Percentiles rank a stretch among this genome's conserved stretches.
phyloP scores from a whole-genome alignment of 2,797 vertebrate genomes.

The Typhlichthys eigenmanni region DNA sequence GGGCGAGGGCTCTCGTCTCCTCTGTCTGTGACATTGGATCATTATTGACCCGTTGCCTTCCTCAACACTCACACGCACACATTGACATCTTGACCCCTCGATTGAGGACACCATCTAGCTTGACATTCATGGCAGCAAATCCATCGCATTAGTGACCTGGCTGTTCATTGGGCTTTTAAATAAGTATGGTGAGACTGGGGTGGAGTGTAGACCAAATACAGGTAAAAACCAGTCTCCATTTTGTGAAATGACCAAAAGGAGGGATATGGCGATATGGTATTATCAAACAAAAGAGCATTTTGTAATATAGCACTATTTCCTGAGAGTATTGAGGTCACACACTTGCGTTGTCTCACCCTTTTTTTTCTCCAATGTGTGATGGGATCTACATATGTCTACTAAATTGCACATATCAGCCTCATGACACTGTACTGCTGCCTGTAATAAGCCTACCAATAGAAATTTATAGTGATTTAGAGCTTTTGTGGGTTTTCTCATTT shows the following conservation, averaged over 20 bases:
- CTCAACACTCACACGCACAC: not conserved
- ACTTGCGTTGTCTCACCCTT: conserved; percentile 2
- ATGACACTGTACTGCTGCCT: conserved; percentile 4
- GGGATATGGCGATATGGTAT: conserved; percentile 5
- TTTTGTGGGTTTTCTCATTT: conserved; percentile 12
- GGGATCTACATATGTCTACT: not conserved
- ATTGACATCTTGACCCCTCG: conserved; percentile 17
- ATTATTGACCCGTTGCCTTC: conserved; percentile 2
- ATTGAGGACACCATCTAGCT: conserved; percentile 38
- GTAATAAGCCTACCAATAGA: conserved; percentile 19
- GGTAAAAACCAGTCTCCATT: not conserved
- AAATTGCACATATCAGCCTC: not conserved
- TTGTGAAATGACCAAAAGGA: conserved; percentile 8
- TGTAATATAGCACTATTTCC: conserved; percentile 43
- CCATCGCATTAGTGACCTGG: conserved; percentile 53
- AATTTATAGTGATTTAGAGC: conserved; percentile 31
- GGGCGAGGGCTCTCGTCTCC: conserved; percentile 81
- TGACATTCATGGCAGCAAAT: conserved; percentile 50
- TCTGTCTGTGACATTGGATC: conserved; percentile 83
- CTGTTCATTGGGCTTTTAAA: conserved; percentile 24
- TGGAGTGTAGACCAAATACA: conserved; percentile 5
- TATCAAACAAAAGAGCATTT: conserved; percentile 6
- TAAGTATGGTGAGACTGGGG: conserved; percentile 25
- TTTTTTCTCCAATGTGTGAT: conserved; percentile 20
- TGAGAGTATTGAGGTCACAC: conserved; percentile 26